Base-by-base conservation (phyloP, 1,140 invertebrate species). In the Sweltsa coloradensis region DNA sequence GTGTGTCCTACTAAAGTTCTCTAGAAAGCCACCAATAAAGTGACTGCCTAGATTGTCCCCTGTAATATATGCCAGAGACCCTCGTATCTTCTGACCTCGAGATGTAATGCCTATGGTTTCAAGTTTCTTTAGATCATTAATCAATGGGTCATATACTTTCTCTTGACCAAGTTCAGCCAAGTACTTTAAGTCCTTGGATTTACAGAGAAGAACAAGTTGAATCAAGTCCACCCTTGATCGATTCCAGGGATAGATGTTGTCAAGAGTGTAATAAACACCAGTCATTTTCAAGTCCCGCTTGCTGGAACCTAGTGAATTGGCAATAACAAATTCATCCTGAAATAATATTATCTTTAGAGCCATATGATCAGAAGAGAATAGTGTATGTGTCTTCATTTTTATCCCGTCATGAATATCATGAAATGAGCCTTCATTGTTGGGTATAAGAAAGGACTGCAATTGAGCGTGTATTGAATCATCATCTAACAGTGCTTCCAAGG, bases 41-140 rank as follows among this genome's bases (percentile, higher is more conserved):
- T 60, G 54, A 40, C 53, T 55, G 0, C 57, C 54, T 22, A 60
- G 49, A 49, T 63, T 61, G 44, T 62, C 57, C 7, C 57, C 60
- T 6, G 51, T 22, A 16, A 60, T 56, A 45, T 55, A 58, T 9
- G 58, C 52, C 21, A 62, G 1, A 14, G 51, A 39, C 7, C 55
- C 58, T 57, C 57, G 60, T 22, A 53, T 50, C 11, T 25, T n/a
- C 22, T 14, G 14, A 5, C 41, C 41, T 21, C 7, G 14, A 14
- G 23, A 34, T 7, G 18, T 23, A 14, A 42, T 42, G 4, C 41
- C 41, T 34, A 5, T 23, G 14, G 19, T 42, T 24, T 42, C 41
- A 34, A 42, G 41, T 5, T 5, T 23, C 16, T 42, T 18, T n/a
- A 42, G 22, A 24, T 42, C 41, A 5, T 42, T 3, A 4, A 42